phyloP scores from a whole-genome alignment of 2,888 invertebrate genomes.

The Pediacus dermestoides region DNA sequence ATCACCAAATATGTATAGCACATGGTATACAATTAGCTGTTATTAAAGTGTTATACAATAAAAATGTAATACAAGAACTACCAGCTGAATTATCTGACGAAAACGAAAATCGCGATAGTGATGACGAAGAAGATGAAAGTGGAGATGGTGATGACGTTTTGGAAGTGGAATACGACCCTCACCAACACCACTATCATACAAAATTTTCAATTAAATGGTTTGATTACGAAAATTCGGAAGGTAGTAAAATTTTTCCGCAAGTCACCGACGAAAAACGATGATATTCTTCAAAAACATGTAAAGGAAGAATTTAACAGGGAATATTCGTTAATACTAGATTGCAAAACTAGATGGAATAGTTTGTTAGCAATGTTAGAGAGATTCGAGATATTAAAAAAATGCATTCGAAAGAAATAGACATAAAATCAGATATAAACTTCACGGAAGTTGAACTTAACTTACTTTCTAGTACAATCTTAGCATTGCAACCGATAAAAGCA shows the following conservation, averaged over 20 bases:
- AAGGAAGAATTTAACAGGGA: constrained; percentile 16
- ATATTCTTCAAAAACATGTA: constrained; percentile 18
- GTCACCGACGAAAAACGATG: constrained; percentile 17
- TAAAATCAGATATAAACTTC: too few species aligned
- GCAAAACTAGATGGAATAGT: constrained; percentile 19
- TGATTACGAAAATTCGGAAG: constrained; percentile 15
- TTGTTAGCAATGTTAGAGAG: constrained; percentile 18
- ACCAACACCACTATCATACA: constrained; percentile 8
- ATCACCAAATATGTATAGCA: constrained; percentile 26
- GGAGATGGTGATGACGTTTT: too few species aligned
- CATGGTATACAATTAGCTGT: constrained; percentile 25
- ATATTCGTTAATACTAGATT: constrained; percentile 15
- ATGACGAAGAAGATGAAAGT: constrained; percentile 7
- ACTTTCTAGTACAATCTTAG: too few species aligned
- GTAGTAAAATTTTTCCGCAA: constrained; percentile 14
- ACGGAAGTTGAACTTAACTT: too few species aligned
- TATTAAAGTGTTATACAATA: constrained; percentile 22
- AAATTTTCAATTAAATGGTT: constrained; percentile 10
- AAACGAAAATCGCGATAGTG: constrained; percentile 9
- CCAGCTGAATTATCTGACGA: too few species aligned
- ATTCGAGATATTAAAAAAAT: constrained; percentile 13
- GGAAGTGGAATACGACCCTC: too few species aligned
- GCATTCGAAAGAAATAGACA: constrained; percentile 13
- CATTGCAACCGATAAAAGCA: too few species aligned
- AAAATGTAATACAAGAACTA: constrained; percentile 10